Percentiles rank a stretch among this genome's conserved stretches.
These are phyloP conservation scores for Oligia latruncula DNA, from an alignment of 2,888 invertebrate species.

Conservation along the genomic window DNA sequence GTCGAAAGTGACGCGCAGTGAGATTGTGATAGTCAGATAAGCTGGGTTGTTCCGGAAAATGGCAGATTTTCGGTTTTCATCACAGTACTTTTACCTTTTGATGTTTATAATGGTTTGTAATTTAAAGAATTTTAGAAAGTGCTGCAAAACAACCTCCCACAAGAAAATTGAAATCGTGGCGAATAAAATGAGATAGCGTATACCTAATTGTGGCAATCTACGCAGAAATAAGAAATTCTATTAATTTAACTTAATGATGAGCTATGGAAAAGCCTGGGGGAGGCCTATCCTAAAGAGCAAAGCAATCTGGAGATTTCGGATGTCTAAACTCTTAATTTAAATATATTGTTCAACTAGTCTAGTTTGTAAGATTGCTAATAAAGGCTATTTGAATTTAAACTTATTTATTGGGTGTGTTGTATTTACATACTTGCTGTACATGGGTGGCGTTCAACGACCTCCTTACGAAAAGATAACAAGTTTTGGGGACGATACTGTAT, in stretches of 20 bases:
- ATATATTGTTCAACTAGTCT: too few species aligned
- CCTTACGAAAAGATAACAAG: constrained; percentile 28
- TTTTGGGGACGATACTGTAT: constrained; percentile 23
- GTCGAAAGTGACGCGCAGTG: constrained; percentile 54
- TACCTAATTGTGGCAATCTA: constrained; percentile 12
- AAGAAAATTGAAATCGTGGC: constrained; percentile 44
- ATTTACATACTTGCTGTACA: constrained; percentile 32
- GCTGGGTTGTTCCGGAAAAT: constrained; percentile 30
- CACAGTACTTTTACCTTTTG: neutral
- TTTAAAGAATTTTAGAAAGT: constrained; percentile 6
- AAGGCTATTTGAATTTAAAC: neutral
- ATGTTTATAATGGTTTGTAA: neutral
- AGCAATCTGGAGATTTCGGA: too few species aligned
- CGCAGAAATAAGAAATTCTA: constrained; percentile 5
- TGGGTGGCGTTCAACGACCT: constrained; percentile 39
- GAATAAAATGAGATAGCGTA: constrained; percentile 24
- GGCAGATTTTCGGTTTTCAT: neutral
- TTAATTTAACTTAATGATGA: neutral
- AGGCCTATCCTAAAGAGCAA: too few species aligned
- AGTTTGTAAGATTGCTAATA: too few species aligned
- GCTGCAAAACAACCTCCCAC: neutral
- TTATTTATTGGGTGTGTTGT: constrained; percentile 4
- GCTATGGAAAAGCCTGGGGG: too few species aligned
- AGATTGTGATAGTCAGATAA: constrained; percentile 44
- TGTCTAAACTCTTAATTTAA: too few species aligned